These are phyloP conservation scores for Lasiurus cinereus DNA, from an alignment of 2,113 vertebrate genomes.

Conservation along the genomic window DNA sequence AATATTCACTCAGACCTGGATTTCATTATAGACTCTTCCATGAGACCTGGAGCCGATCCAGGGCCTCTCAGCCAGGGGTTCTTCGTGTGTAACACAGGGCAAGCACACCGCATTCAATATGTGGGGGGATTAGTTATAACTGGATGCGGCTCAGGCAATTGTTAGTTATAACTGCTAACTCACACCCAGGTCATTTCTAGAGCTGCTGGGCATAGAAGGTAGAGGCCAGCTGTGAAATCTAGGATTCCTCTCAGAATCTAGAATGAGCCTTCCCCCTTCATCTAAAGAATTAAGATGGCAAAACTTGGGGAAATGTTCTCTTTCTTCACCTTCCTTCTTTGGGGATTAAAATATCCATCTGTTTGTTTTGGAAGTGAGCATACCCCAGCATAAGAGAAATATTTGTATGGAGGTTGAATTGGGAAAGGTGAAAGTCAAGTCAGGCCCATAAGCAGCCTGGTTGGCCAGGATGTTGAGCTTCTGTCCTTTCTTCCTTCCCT, in stretches of 20 bases:
- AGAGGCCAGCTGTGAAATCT: neutral
- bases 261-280: neutral
- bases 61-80: neutral
- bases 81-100: neutral
- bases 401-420: neutral
- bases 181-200: neutral
- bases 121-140: too few relatives aligned
- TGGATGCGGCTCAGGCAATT: neutral
- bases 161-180: neutral
- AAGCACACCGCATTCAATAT: fast-evolving
- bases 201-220: neutral
- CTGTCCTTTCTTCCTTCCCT: too few relatives aligned
- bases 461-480: neutral
- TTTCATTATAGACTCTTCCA: neutral
- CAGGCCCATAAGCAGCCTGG: neutral
- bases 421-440: neutral
- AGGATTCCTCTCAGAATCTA: neutral
- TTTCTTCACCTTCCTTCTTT: neutral
- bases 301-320: neutral
- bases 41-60: neutral
- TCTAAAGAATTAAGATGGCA: neutral
- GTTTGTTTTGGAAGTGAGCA: neutral
- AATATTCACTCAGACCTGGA: neutral
- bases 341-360: neutral
- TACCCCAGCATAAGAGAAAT: neutral